Percentiles rank a stretch among this genome's conserved stretches.
phyloP scores from a whole-genome alignment of 2,113 vertebrate species.

The Lepisosteus osseus region DNA sequence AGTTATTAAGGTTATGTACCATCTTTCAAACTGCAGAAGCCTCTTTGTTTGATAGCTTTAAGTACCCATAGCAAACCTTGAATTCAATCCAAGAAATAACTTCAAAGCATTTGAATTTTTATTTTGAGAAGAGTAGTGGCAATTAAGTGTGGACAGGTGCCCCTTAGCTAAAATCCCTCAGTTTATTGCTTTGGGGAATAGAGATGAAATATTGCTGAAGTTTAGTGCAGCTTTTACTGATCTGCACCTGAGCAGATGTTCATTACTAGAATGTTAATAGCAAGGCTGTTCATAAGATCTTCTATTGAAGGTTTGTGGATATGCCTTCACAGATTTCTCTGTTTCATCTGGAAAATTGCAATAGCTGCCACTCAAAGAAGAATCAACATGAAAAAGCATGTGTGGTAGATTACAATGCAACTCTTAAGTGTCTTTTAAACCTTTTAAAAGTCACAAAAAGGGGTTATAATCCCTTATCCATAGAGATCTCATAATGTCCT shows the following conservation, averaged over 20 bases:
- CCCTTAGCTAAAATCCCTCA: background rate
- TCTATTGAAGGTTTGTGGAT: background rate
- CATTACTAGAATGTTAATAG: conserved; percentile 19
- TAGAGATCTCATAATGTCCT: conserved; percentile 45
- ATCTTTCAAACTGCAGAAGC: conserved; percentile 30
- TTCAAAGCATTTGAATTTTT: conserved; percentile 30
- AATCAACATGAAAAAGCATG: background rate
- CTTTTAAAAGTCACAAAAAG: conserved; percentile 19
- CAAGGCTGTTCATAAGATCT: conserved; percentile 10
- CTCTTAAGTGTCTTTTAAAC: background rate
- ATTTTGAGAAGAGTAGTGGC: background rate
- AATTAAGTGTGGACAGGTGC: conserved; percentile 50
- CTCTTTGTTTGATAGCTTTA: conserved; percentile 31
- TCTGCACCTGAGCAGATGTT: conserved; percentile 25
- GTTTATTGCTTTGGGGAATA: background rate
- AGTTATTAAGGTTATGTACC: conserved; percentile 32
- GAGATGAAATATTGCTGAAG: conserved; percentile 14
- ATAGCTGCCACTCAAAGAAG: background rate
- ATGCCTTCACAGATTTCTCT: background rate
- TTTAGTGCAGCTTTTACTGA: conserved; percentile 21
- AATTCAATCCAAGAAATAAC: conserved; percentile 26
- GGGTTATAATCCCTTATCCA: conserved; percentile 44
- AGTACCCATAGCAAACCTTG: conserved; percentile 20
- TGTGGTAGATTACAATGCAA: background rate
- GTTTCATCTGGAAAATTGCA: background rate